Percentiles rank a stretch among this genome's conserved stretches.
Evolutionary conservation across 1,140 invertebrate genomes (phyloP).

Genomic region (Luehdorfia chinensis): DNA sequence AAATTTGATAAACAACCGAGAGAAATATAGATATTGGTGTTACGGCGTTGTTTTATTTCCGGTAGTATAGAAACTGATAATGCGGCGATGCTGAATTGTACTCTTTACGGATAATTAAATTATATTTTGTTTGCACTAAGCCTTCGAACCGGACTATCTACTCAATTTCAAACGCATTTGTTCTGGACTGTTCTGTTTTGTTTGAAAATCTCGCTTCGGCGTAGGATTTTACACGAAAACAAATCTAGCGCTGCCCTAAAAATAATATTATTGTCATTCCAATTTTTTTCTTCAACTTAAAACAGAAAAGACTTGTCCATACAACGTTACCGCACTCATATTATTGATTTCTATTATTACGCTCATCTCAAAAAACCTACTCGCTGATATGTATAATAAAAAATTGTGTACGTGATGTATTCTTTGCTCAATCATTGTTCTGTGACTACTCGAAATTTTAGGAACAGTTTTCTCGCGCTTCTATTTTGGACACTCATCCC

Average conservation of each 20-base stretch:
- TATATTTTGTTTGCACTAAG: no score
- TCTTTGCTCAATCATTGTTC: conserved; percentile 29
- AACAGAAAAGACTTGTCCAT: not conserved
- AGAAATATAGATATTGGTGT: conserved; percentile 54
- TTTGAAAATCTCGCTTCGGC: not conserved
- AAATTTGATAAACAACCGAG: conserved; percentile 73
- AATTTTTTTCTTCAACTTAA: not conserved
- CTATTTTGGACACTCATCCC: no score
- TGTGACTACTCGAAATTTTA: no score
- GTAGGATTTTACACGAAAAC: conserved; percentile 3
- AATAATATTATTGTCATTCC: conserved; percentile 19
- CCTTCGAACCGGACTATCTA: no score
- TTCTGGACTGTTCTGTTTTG: not conserved
- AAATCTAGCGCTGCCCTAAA: conserved; percentile 14
- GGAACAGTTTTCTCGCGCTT: no score
- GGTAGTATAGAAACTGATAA: not conserved
- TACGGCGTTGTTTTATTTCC: conserved; percentile 26
- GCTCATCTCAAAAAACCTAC: not conserved
- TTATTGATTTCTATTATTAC: not conserved
- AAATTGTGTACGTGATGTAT: conserved; percentile 23
- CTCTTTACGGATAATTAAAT: no score
- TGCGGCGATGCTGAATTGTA: no score
- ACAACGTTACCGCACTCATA: not conserved
- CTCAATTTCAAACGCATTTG: not conserved
- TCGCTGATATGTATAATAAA: conserved; percentile 36